These are phyloP conservation scores for Euwallacea fornicatus DNA, from an alignment of 1,140 invertebrate species.

Conservation along the genomic window DNA sequence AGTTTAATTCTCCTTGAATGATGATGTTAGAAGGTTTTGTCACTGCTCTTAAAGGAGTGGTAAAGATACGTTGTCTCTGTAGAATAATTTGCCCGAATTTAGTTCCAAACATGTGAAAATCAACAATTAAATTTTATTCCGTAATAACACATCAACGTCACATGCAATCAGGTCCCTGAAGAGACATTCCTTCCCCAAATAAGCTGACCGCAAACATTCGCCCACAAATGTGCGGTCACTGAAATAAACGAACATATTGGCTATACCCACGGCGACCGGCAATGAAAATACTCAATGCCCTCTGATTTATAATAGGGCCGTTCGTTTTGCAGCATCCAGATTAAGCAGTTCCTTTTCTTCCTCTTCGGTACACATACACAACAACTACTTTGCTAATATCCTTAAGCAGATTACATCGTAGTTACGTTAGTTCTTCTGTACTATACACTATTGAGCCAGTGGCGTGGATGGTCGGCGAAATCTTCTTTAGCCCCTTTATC, in stretches of 20 bases:
- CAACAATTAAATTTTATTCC: no score
- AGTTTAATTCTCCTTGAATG: no score
- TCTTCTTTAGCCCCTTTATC: neutral
- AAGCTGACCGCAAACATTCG: no score
- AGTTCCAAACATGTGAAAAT: no score
- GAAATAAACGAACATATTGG: conserved; percentile 27
- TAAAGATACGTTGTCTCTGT: no score
- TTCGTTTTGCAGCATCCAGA: conserved; percentile 39
- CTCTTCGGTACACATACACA: conserved; percentile 39
- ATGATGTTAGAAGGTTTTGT: no score
- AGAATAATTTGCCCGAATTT: no score
- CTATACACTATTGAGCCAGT: conserved; percentile 8
- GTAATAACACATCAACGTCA: neutral
- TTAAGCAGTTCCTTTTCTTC: conserved; percentile 42
- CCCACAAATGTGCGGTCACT: conserved; percentile 18
- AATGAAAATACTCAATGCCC: conserved; percentile 10
- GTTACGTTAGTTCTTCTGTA: conserved; percentile 34
- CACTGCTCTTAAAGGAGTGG: no score
- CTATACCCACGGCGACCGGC: neutral
- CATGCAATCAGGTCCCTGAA: neutral
- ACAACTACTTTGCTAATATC: conserved; percentile 42
- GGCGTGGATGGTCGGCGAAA: conserved; percentile 9
- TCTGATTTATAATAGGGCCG: conserved; percentile 26
- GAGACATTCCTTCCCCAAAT: no score
- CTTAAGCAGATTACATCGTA: conserved; percentile 44